A percentile compares a stretch with the other conserved stretches of the same genome.
phyloP scores from a whole-genome alignment of 2,888 invertebrate species.

The Pogonocherus hispidulus region DNA sequence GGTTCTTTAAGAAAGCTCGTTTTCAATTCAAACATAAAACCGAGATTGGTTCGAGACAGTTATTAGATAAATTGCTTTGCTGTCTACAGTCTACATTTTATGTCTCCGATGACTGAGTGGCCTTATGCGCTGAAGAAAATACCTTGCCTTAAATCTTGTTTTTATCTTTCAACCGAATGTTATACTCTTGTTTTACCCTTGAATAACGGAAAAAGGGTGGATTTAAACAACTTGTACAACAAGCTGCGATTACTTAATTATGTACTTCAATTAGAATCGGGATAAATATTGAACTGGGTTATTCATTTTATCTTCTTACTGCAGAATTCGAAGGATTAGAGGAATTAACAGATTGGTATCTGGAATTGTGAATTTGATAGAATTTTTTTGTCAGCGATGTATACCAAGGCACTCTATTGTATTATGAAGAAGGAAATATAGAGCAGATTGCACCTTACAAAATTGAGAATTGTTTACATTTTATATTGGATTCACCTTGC shows the following conservation, averaged over 20 bases:
- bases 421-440: no score
- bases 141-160: neutral
- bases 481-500: no score
- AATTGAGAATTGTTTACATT: no score
- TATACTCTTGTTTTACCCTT: neutral
- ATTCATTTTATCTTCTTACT: no score
- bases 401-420: no score
- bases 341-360: no score
- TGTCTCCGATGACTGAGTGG: neutral
- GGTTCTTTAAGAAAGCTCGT: no score
- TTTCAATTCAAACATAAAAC: neutral
- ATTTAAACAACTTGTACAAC: neutral
- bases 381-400: no score
- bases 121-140: neutral
- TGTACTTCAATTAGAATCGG: neutral
- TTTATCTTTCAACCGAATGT: neutral
- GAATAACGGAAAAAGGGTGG: neutral
- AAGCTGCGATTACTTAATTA: neutral
- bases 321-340: no score
- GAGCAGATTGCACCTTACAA: no score
- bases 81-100: neutral
- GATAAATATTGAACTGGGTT: neutral
- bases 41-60: neutral
- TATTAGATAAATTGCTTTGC: neutral
- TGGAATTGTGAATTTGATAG: no score